These are phyloP conservation scores for Strix occidentalis DNA, from an alignment of 2,797 vertebrate species.

Conservation along the genomic window DNA sequence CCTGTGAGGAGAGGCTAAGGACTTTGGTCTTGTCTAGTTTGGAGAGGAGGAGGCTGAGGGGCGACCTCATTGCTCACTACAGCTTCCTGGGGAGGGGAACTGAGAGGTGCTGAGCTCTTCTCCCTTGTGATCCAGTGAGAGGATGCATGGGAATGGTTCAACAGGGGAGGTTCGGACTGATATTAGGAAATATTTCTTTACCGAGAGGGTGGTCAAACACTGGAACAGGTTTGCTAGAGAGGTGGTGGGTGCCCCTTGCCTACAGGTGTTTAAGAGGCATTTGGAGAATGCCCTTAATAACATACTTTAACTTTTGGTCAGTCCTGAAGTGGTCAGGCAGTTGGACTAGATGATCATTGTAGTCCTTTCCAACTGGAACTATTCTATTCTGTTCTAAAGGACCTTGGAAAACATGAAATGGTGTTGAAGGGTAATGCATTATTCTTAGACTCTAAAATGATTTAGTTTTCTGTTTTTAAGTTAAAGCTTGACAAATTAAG, in stretches of 20 bases:
- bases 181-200: neutral
- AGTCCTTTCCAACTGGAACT: neutral
- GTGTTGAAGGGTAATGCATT: neutral
- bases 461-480: neutral
- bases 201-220: neutral
- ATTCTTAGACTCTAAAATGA: neutral
- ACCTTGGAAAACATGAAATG: neutral
- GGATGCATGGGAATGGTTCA: neutral
- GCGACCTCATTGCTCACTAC: neutral
- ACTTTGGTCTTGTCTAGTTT: neutral
- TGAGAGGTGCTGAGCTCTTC: neutral
- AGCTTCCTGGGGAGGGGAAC: neutral
- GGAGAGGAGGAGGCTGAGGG: neutral
- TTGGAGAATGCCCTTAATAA: neutral
- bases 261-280: neutral
- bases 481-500: neutral
- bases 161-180: neutral
- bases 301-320: neutral
- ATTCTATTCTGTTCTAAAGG: neutral
- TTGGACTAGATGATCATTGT: neutral
- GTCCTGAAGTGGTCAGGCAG: neutral
- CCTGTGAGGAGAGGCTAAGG: neutral
- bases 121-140: neutral
- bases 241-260: accelerated
- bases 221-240: neutral